Percentiles rank a stretch among this genome's conserved stretches.
Conservation (phyloP, 2,797 vertebrate species). For the Poecilia gillii region DNA sequence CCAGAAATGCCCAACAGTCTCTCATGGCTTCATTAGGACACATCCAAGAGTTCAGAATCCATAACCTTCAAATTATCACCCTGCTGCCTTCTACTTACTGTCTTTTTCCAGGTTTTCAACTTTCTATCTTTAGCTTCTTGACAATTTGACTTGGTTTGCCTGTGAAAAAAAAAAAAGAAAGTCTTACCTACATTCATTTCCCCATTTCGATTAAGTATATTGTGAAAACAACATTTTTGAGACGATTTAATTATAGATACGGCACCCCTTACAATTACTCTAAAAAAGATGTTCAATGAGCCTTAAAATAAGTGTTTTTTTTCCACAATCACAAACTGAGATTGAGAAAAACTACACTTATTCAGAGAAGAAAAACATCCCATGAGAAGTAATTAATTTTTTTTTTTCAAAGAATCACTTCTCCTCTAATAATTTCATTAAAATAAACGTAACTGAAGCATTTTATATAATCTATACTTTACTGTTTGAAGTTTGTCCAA, state of each 20-base stretch:
- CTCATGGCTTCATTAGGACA: constrained; percentile 68
- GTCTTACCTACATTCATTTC: background rate
- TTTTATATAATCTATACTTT: background rate
- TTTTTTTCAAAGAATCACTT: background rate
- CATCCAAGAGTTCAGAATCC: constrained; percentile 44
- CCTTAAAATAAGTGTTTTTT: background rate
- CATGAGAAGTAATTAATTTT: background rate
- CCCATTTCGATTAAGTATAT: background rate
- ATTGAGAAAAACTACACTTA: background rate
- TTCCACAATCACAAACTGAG: background rate
- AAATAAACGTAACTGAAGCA: background rate
- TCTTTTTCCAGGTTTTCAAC: background rate
- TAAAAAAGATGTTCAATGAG: background rate
- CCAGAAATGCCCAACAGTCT: constrained; percentile 61
- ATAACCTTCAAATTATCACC: constrained; percentile 75
- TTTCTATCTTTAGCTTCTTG: background rate
- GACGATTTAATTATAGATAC: background rate
- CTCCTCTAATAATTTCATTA: background rate
- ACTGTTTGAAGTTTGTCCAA: background rate
- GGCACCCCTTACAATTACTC: background rate
- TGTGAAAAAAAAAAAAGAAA: background rate
- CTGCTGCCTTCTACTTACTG: background rate
- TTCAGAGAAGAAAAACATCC: background rate
- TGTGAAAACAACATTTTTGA: background rate
- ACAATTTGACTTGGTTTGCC: background rate